phyloP scores from a whole-genome alignment of 2,888 invertebrate species.

The Chironomus riparius region DNA sequence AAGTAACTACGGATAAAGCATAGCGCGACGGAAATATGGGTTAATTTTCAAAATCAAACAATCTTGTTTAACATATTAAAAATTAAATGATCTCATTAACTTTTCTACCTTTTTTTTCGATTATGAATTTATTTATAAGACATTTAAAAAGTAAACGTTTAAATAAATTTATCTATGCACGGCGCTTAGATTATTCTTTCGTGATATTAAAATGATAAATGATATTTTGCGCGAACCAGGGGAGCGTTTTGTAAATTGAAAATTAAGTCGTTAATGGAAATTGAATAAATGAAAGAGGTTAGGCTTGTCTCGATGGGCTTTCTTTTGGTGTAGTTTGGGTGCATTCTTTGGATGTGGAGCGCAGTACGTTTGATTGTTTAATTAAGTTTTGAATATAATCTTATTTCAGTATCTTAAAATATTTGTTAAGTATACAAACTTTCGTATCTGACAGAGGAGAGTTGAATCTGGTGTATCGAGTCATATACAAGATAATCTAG shows the following conservation, averaged over 20 bases:
- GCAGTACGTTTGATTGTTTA: too few relatives aligned
- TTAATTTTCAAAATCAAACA: not conserved
- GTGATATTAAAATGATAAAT: not conserved
- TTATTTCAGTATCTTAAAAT: too few relatives aligned
- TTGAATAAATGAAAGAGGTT: not conserved
- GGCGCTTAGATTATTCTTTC: not conserved
- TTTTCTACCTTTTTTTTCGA: slow-evolving; percentile 1
- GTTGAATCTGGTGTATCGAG: too few relatives aligned
- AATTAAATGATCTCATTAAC: slow-evolving; percentile 2
- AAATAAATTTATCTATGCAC: not conserved
- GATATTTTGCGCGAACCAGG: not conserved
- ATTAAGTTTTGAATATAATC: too few relatives aligned
- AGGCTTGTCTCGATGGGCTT: too few relatives aligned
- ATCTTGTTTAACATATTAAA: not conserved
- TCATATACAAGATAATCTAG: too few relatives aligned
- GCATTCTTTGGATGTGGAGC: too few relatives aligned
- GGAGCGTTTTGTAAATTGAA: not conserved
- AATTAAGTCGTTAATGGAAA: not conserved
- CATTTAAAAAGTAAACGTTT: not conserved
- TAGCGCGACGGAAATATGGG: slow-evolving; percentile 3
- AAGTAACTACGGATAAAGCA: not conserved
- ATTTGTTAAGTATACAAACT: too few relatives aligned
- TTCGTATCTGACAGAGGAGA: too few relatives aligned
- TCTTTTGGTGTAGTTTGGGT: too few relatives aligned
- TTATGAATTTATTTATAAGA: not conserved